Conservation (phyloP, 2,888 invertebrate genomes). For the Erebia epiphron region DNA sequence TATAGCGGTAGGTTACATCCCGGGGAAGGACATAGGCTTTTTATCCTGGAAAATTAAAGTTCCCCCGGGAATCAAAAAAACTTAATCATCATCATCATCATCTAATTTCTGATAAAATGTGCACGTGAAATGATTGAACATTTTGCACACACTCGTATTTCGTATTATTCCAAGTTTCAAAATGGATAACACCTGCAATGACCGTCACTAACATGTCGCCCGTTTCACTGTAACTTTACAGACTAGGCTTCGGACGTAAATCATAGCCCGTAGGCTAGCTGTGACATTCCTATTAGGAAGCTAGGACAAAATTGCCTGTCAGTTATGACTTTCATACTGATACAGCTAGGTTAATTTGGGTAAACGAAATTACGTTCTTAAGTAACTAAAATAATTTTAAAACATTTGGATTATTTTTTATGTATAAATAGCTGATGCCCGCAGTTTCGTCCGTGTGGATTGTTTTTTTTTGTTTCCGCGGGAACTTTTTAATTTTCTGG, state of each 20-base stretch:
- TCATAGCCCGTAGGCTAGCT: background rate
- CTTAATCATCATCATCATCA: too few species aligned
- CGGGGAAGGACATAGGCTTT: too few species aligned
- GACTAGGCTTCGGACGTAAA: background rate
- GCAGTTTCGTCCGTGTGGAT: too few species aligned
- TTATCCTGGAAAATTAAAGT: too few species aligned
- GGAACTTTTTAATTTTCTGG: too few species aligned
- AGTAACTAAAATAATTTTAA: too few species aligned
- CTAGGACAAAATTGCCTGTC: constrained; percentile 6
- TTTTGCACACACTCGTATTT: background rate
- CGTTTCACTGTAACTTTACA: background rate
- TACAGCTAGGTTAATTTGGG: background rate
- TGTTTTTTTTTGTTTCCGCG: too few species aligned
- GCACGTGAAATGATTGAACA: background rate
- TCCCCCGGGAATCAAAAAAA: too few species aligned
- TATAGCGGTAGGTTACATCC: too few species aligned
- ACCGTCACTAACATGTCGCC: background rate
- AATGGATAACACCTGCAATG: background rate
- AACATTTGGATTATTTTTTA: too few species aligned
- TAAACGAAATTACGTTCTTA: background rate
- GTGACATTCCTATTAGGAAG: constrained; percentile 3
- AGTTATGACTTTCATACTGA: background rate
- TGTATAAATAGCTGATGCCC: too few species aligned
- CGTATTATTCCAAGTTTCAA: constrained; percentile 3
- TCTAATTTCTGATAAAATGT: background rate